These are phyloP conservation scores for Protula sp. DNA, from an alignment of 2,888 invertebrate genomes.

Conservation along the genomic window DNA sequence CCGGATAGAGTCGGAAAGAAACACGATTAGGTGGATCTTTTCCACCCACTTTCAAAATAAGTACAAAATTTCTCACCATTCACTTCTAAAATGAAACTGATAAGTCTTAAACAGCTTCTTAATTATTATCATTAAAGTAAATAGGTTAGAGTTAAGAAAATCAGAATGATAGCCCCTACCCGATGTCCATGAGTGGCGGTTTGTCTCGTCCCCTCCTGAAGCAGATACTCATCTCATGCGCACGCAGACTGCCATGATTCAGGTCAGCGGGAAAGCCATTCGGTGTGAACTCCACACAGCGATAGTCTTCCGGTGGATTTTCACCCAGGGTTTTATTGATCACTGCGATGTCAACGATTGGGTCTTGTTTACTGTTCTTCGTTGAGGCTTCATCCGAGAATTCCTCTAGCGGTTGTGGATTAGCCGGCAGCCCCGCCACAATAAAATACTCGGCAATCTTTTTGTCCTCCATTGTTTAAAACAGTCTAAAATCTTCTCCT, in stretches of 20 bases:
- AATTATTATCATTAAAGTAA: no score
- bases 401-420: constrained; percentile 62
- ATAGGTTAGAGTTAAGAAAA: no score
- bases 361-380: constrained; percentile 68
- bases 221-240: constrained; percentile 88
- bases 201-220: constrained; percentile 86
- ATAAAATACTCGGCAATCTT: constrained; percentile 95
- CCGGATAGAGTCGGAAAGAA: no score
- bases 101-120: no score
- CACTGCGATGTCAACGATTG: constrained; percentile 92
- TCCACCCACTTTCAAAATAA: no score
- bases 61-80: no score
- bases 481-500: no score
- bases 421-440: constrained; percentile 86
- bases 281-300: constrained; percentile 54
- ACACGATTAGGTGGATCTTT: no score
- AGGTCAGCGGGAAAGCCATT: constrained; percentile 81
- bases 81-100: no score
- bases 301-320: constrained; percentile 54
- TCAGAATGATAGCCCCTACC: no score
- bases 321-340: constrained; percentile 78
- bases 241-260: constrained; percentile 93
- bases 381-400: constrained; percentile 70
- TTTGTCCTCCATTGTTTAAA: constrained; percentile 42
- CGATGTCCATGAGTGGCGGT: constrained; percentile 93